Base-by-base conservation (phyloP, 2,797 vertebrate species). In the Acropternis orthonyx region DNA sequence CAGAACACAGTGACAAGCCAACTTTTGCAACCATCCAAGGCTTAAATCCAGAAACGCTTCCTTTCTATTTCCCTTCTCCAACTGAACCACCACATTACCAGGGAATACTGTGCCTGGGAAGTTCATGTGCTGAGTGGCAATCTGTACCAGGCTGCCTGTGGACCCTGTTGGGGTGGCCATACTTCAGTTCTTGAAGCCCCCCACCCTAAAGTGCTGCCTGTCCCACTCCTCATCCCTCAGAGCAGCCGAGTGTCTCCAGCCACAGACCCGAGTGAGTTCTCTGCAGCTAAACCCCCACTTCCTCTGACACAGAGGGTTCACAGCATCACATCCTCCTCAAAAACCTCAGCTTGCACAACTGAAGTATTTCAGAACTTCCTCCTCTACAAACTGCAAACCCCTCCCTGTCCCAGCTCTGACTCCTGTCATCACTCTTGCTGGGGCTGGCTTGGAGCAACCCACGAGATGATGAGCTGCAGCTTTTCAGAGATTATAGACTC, bases 401-500 rank as follows among this genome's bases (percentile, higher is more conserved):
- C 26, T 74, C 36, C 9, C 22, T 24, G 77, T 66, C 55, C 65
- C 81, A 68, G 8, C 14, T 0, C 0, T 18, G 48, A 41, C 34
- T 85, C 10, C 15, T 79, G 71, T 72, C 0, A 0, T 43, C 43
- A 7, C 12, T 72, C 30, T 23, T 32, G 12, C 48, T 85, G 39
- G 16, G 41, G 18, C 37, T 88, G 82, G 54, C 22, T 49, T 34
- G 76, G 43, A 66, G n/a, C 30, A 77, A 8, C 28, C 41, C 6
- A 1, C 22, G 48, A 71, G 51, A 37, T 21, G 55, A 69, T 41
- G 18, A 92, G 34, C 48, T 46, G 39, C 14, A 68, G 32, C 8
- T 41, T 59, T 79, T 73, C 59, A 69, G 54, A 71, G 9, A 24
- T 36, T 10, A 48, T 15, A 15, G 54, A 98, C 98, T 97, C 97